Evolutionary conservation across 2,888 invertebrate genomes (phyloP).

Genomic region (Gasteruption jaculator): DNA sequence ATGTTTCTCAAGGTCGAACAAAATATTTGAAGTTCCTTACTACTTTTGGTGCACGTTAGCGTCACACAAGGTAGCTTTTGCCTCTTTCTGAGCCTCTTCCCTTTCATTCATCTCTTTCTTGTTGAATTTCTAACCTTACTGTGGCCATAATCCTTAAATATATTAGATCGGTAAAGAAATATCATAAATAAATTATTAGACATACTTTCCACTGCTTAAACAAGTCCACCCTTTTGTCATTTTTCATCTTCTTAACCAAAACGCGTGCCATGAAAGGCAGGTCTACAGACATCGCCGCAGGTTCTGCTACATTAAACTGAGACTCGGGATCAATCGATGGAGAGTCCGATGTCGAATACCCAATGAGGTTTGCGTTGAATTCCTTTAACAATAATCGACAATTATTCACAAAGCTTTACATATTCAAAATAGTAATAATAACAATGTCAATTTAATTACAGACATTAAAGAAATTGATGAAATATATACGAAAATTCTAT

Average conservation of each 20-base stretch:
- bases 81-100: no score
- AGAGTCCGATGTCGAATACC: constrained; percentile 57
- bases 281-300: constrained; percentile 58
- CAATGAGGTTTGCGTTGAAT: constrained; percentile 63
- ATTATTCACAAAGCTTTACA: not conserved
- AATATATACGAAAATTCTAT: not conserved
- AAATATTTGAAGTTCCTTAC: no score
- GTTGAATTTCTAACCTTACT: not conserved
- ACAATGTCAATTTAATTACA: no score
- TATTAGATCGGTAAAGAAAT: constrained; percentile 1
- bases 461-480: not conserved
- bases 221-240: constrained; percentile 56
- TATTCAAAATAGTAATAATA: no score
- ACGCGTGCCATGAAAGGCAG: constrained; percentile 58
- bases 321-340: constrained; percentile 51
- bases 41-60: no score
- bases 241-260: constrained; percentile 55
- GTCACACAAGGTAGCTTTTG: no score
- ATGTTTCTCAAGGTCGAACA: no score
- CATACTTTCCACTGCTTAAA: constrained; percentile 61
- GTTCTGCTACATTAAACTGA: constrained; percentile 60
- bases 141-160: not conserved
- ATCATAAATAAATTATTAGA: no score
- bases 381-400: constrained; percentile 44
- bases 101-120: no score